These are phyloP conservation scores for Yponomeuta sedellus DNA, from an alignment of 2,888 invertebrate genomes.

Conservation along the genomic window DNA sequence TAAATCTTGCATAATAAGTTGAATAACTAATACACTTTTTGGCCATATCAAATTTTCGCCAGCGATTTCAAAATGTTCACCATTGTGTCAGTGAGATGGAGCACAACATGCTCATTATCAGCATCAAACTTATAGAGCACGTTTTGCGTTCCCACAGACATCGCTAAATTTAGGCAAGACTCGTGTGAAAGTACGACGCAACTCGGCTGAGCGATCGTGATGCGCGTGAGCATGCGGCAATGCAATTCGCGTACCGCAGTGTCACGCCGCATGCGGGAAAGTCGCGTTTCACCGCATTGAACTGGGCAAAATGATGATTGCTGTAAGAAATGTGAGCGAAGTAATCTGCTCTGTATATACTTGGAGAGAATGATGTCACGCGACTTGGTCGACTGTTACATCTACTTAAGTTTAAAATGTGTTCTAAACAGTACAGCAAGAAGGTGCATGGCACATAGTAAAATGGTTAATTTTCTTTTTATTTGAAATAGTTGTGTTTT, in stretches of 20 bases:
- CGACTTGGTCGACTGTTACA: too few species aligned
- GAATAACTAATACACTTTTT: too few species aligned
- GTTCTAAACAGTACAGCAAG: too few species aligned
- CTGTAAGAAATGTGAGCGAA: neutral
- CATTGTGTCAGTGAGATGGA: neutral
- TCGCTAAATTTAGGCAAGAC: neutral
- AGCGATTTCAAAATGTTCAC: neutral
- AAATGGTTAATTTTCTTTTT: too few species aligned
- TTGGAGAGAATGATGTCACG: too few species aligned
- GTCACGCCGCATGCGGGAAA: neutral
- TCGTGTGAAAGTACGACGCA: neutral
- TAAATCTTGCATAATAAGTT: too few species aligned
- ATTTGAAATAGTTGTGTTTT: too few species aligned
- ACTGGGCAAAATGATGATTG: neutral
- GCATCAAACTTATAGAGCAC: neutral
- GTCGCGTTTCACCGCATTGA: neutral
- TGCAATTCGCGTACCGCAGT: neutral
- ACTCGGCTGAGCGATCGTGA: neutral
- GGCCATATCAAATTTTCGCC: neutral
- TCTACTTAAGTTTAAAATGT: too few species aligned
- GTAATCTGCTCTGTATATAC: too few species aligned
- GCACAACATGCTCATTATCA: too few species aligned
- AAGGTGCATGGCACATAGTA: too few species aligned
- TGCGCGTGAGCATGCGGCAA: neutral
- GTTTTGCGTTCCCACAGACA: neutral